Evolutionary conservation across 2,113 vertebrate genomes (phyloP).

Genomic region (Circaetus gallicus): DNA sequence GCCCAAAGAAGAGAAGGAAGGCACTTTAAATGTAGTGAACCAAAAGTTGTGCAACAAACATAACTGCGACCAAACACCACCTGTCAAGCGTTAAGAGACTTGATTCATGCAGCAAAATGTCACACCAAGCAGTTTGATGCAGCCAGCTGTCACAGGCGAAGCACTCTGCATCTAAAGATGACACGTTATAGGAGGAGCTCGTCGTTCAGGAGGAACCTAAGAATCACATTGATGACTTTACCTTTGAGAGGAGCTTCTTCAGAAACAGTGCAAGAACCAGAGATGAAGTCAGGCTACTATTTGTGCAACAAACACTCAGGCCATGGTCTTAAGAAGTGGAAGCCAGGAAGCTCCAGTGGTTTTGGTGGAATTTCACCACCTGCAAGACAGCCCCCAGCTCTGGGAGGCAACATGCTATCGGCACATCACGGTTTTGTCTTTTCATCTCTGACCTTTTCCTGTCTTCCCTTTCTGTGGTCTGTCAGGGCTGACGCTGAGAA

Average conservation of each 20-base stretch:
- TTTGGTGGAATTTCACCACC: not conserved
- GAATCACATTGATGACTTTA: not conserved
- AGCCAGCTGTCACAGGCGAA: not conserved
- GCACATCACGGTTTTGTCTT: not conserved
- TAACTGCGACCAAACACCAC: not conserved
- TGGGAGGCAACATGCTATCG: rapidly evolving
- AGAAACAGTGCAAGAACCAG: not conserved
- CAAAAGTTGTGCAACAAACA: not conserved
- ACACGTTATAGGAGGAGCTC: not conserved
- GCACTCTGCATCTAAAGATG: not conserved
- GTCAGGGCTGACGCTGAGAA: rapidly evolving
- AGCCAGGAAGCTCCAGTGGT: not conserved
- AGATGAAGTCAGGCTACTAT: not conserved
- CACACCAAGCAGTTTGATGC: not conserved
- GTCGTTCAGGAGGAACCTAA: rapidly evolving
- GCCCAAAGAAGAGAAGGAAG: not conserved
- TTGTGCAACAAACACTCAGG: not conserved
- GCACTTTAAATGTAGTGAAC: not conserved
- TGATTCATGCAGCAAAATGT: not conserved
- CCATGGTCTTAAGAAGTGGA: not conserved
- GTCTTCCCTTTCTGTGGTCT: not conserved
- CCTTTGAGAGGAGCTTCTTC: not conserved
- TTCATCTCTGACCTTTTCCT: not conserved
- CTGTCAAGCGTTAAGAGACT: not conserved
- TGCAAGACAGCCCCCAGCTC: not conserved